A percentile compares a stretch with the other conserved stretches of the same genome.
phyloP scores from a whole-genome alignment of 2,113 vertebrate species.

The Oreochromis niloticus region DNA sequence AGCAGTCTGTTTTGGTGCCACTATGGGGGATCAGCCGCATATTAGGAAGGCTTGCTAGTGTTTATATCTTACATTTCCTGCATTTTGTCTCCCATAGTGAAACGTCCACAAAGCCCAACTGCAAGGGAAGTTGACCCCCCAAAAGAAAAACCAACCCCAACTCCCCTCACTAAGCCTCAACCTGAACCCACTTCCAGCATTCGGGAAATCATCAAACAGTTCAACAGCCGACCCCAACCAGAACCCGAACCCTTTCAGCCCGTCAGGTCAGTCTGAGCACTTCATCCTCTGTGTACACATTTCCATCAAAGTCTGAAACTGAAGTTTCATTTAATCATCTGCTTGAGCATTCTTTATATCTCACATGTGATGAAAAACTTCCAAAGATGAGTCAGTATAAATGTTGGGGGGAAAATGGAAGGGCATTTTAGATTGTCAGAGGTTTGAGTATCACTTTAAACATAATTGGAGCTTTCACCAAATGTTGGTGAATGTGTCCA shows the following conservation, averaged over 20 bases:
- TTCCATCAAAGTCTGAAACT: background rate
- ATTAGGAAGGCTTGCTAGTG: background rate
- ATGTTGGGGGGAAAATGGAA: background rate
- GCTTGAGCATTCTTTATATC: background rate
- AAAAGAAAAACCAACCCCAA: background rate
- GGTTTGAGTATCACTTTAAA: background rate
- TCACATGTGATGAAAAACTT: background rate
- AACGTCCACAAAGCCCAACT: background rate
- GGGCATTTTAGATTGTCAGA: background rate
- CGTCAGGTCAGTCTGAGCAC: slow-evolving; percentile 65
- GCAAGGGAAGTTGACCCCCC: background rate
- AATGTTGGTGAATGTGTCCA: background rate
- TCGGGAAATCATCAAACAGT: slow-evolving; percentile 85
- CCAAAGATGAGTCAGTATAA: background rate
- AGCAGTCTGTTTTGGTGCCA: background rate
- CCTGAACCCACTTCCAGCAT: slow-evolving; percentile 82
- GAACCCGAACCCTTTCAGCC: slow-evolving; percentile 75
- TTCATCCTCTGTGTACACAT: background rate
- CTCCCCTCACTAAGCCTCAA: background rate
- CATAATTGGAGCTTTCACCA: background rate
- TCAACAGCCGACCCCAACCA: slow-evolving; percentile 77
- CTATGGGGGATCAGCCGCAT: background rate
- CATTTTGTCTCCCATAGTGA: slow-evolving; percentile 11
- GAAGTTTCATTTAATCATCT: background rate
- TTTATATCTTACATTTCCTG: background rate